Evolutionary conservation across 2,113 vertebrate species (phyloP).

Genomic region (Rana temporaria): DNA sequence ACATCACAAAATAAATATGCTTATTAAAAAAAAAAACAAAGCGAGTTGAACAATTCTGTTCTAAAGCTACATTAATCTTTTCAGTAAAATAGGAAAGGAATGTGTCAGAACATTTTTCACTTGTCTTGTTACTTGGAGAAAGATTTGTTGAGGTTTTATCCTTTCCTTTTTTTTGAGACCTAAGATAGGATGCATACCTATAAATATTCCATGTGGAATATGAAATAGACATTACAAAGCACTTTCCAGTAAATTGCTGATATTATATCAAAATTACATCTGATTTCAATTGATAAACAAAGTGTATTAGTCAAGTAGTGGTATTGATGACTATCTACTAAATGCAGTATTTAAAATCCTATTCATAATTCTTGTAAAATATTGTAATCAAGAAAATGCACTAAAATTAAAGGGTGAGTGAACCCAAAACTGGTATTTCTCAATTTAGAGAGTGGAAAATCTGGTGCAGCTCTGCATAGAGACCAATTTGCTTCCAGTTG

Average conservation of each 20-base stretch:
- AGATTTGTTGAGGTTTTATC: neutral
- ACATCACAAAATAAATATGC: neutral
- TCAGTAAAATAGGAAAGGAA: neutral
- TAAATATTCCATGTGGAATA: constrained; percentile 27
- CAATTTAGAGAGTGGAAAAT: too few relatives aligned
- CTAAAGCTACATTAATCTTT: constrained; percentile 2
- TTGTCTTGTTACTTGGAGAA: constrained; percentile 28
- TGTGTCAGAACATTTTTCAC: constrained; percentile 8
- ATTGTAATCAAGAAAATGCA: too few relatives aligned
- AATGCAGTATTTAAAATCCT: too few relatives aligned
- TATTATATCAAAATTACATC: constrained; percentile 6
- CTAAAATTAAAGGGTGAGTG: too few relatives aligned
- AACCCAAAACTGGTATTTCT: too few relatives aligned
- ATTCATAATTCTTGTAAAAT: too few relatives aligned
- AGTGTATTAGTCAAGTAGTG: too few relatives aligned
- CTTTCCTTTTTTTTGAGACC: neutral
- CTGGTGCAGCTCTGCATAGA: too few relatives aligned
- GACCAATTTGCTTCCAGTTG: too few relatives aligned
- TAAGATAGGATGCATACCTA: neutral
- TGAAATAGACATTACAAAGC: constrained; percentile 24
- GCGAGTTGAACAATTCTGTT: neutral
- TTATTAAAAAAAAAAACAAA: constrained; percentile 7
- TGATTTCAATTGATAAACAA: neutral
- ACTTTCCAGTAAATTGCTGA: constrained; percentile 32
- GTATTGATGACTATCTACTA: too few relatives aligned